A percentile compares a stretch with the other conserved stretches of the same genome.
phyloP scores from a whole-genome alignment of 2,113 vertebrate species.

The Syngnathus typhle region DNA sequence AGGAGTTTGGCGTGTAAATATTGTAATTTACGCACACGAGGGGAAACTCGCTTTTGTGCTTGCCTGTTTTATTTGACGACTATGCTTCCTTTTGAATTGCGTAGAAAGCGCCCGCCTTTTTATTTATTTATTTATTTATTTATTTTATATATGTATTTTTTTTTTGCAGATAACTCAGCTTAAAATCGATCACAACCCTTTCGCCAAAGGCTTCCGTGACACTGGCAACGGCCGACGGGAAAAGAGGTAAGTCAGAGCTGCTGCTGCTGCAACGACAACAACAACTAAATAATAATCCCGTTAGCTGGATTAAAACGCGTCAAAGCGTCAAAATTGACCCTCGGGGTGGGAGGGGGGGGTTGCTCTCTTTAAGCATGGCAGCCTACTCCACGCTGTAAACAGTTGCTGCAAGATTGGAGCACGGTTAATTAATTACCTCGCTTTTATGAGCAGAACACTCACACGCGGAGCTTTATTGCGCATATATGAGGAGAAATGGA shows the following conservation, averaged over 20 bases:
- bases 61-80: background rate
- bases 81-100: background rate
- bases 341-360: slow-evolving; percentile 24
- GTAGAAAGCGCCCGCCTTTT: background rate
- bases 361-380: background rate
- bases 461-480: background rate
- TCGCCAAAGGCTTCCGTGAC: slow-evolving; percentile 98
- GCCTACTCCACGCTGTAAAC: background rate
- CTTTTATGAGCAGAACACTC: slow-evolving; percentile 1
- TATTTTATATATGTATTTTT: slow-evolving; percentile 2
- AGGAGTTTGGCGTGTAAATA: slow-evolving; percentile 14
- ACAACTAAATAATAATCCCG: background rate
- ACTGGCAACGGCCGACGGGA: slow-evolving; percentile 95
- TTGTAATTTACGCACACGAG: too few species aligned
- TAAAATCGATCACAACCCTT: slow-evolving; percentile 99
- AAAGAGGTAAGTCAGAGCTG: slow-evolving; percentile 80
- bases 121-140: background rate
- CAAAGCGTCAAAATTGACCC: slow-evolving; percentile 26
- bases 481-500: background rate
- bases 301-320: slow-evolving; percentile 28
- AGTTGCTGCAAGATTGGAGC: background rate
- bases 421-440: background rate
- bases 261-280: background rate
- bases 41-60: background rate
- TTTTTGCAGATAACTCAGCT: slow-evolving; percentile 88